A percentile compares a stretch with the other conserved stretches of the same genome.
Evolutionary conservation across 2,113 vertebrate species (phyloP).

Genomic region (Brevimyrus niger): DNA sequence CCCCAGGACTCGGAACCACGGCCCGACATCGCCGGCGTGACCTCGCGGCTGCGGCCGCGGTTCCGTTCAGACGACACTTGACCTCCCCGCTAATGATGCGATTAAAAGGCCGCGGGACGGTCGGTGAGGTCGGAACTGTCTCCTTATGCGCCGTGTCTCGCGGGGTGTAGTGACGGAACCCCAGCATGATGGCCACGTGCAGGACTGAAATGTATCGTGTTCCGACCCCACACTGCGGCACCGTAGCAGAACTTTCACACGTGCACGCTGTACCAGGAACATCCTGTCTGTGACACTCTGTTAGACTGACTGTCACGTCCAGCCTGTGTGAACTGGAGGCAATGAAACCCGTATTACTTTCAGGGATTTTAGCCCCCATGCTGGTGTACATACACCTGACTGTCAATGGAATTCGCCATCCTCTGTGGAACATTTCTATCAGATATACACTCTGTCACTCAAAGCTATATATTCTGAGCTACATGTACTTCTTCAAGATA

Average conservation of each 20-base stretch:
- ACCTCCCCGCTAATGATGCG: neutral
- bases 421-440: neutral
- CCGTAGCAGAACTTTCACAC: neutral
- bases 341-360: neutral
- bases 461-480: neutral
- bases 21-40: neutral
- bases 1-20: neutral
- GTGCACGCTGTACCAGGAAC: neutral
- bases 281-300: neutral
- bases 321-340: neutral
- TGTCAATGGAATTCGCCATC: neutral
- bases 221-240: neutral
- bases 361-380: neutral
- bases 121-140: neutral
- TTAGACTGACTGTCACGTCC: slow-evolving; percentile 3
- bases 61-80: neutral
- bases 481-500: neutral
- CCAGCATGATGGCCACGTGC: neutral
- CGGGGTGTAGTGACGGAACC: neutral
- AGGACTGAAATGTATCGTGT: neutral
- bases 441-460: neutral
- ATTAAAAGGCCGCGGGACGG: neutral
- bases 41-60: neutral
- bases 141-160: neutral
- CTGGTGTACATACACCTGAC: neutral